Evolutionary conservation across 2,797 vertebrate genomes (phyloP).

Genomic region (Protosalanx chinensis): DNA sequence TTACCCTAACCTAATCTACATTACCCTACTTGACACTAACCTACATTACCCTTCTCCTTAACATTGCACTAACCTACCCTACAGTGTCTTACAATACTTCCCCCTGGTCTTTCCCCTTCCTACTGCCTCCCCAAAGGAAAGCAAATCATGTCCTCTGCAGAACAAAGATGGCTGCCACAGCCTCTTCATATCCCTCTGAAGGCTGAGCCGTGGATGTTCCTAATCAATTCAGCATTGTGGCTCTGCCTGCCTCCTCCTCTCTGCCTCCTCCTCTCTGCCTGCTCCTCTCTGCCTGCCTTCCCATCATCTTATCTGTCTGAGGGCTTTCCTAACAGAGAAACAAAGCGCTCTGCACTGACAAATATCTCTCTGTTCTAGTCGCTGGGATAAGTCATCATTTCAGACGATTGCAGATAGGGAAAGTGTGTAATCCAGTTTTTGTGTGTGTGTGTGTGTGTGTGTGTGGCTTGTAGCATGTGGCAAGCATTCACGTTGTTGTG

Average conservation of each 20-base stretch:
- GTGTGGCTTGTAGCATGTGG: background rate
- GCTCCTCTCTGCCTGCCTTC: constrained; percentile 42
- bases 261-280: constrained; percentile 46
- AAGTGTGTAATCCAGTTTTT: background rate
- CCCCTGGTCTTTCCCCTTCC: too few relatives aligned
- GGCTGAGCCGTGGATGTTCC: constrained; percentile 63
- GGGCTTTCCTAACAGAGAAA: constrained; percentile 68
- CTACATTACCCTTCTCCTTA: too few relatives aligned
- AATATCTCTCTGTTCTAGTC: constrained; percentile 27
- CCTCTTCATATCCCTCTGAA: constrained; percentile 38
- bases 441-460: constrained; percentile 12
- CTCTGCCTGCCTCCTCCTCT: constrained; percentile 50
- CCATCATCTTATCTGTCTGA: constrained; percentile 28
- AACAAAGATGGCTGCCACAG: constrained; percentile 65
- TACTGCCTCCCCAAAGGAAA: constrained; percentile 40
- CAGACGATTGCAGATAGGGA: constrained; percentile 26
- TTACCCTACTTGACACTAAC: too few relatives aligned
- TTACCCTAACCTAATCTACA: too few relatives aligned
- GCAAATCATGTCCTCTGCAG: constrained; percentile 61
- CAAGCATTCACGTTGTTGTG: background rate
- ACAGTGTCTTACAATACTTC: too few relatives aligned
- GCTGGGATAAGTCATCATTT: background rate
- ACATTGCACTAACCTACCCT: too few relatives aligned
- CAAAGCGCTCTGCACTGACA: constrained; percentile 55
- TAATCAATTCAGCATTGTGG: constrained; percentile 75